Base-by-base conservation (phyloP, 2,888 invertebrate species). In the Drosophila pseudotakahashii region DNA sequence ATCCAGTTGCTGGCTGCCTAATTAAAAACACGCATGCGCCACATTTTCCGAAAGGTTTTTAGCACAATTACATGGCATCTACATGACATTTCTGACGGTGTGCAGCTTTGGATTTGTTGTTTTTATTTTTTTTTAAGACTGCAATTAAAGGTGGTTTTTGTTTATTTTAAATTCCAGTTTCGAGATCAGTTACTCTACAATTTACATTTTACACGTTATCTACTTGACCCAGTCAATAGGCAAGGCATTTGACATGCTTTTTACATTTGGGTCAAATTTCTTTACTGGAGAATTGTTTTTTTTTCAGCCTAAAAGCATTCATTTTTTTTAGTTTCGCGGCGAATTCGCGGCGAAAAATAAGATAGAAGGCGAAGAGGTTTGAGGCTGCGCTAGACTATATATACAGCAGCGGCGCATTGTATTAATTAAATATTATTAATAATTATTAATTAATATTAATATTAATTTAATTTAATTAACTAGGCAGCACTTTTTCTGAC, bases 1-100 rank as follows among this genome's bases (percentile, higher is more conserved):
- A 63, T 44, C 55, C 54, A 45, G 58, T 57, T 52, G 44, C 69
- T 19, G 52, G 52, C 58, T 48, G 62, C 67, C 62, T 75, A 53
- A 73, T 82, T 68, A 78, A 73, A 63, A 73, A 77, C 81, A 86
- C 87, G 81, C 81, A 86, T 82, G 85, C 85, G 83, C 76, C n/a
- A 44, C 58, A 37, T 63, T 62, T 50, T 39, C 26, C 26, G 39
- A 30, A 7, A 32, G 19, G 23, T 41, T 55, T 34, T n/a, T 34
- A 10, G n/a, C 47, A 11, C n/a, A 39, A 23, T 60, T 19, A 32
- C 19, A 61, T 45, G 48, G n/a, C 42, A 32, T 54, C 32, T 54
- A 54, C 54, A 54, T 19, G 16, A 30, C 26, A 16, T 16, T 42
- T 48, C 16, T 48, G 16, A 11, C 11, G 16, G 13, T 32, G 34